These are phyloP conservation scores for Nomada ruficornis DNA, from an alignment of 2,888 invertebrate genomes.

Conservation along the genomic window DNA sequence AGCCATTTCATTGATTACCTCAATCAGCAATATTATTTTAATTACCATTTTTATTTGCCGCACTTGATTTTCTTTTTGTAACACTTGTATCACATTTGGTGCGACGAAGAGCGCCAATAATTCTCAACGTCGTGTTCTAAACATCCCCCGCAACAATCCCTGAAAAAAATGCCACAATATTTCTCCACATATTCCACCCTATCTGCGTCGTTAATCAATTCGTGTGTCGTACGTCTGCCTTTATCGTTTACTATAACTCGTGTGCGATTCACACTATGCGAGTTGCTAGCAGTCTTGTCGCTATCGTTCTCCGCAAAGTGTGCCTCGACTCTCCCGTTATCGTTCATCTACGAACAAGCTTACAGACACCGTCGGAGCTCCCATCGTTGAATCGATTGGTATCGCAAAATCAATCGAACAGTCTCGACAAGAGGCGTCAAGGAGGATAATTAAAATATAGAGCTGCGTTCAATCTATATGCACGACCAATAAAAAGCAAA, in stretches of 20 bases:
- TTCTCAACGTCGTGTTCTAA: background rate
- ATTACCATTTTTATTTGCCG: no score
- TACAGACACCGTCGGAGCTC: slow-evolving; percentile 42
- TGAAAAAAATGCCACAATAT: background rate
- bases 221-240: background rate
- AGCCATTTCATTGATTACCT: no score
- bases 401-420: slow-evolving; percentile 28
- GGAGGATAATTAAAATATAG: background rate
- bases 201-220: slow-evolving; percentile 1
- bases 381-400: slow-evolving; percentile 18
- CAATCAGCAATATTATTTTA: no score
- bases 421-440: background rate
- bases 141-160: background rate
- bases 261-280: background rate
- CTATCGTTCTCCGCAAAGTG: slow-evolving; percentile 5
- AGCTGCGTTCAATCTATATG: background rate
- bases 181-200: background rate
- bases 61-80: no score
- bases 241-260: background rate
- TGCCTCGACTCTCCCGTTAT: background rate
- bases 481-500: slow-evolving; percentile 16
- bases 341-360: slow-evolving; percentile 32
- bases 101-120: no score
- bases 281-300: slow-evolving; percentile 38
- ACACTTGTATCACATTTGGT: no score